Conservation (phyloP, 1,140 invertebrate genomes). For the Drosophila parvula region DNA sequence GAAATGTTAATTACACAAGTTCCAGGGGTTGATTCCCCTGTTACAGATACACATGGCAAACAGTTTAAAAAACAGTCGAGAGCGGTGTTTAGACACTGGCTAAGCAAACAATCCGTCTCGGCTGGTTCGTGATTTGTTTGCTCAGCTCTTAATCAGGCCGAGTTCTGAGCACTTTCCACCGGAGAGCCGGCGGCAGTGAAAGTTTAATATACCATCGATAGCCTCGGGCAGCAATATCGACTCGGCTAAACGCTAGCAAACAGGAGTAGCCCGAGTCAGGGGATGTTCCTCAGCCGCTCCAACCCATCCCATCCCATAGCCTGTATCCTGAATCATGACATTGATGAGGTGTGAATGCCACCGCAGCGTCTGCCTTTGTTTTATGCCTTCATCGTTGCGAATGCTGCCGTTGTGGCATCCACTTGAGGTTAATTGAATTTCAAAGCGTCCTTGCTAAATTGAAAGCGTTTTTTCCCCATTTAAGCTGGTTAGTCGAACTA, state of each 20-base stretch:
- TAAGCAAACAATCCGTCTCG: slow-evolving; percentile 64
- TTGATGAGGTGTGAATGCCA: slow-evolving; percentile 80
- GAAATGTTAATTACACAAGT: slow-evolving; percentile 81
- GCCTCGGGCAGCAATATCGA: slow-evolving; percentile 34
- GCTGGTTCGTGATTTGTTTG: slow-evolving; percentile 70
- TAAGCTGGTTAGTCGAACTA: slow-evolving; percentile 66
- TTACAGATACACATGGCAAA: slow-evolving; percentile 49
- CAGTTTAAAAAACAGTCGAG: slow-evolving; percentile 81
- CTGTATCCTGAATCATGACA: slow-evolving; percentile 37
- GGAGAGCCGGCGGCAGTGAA: slow-evolving; percentile 33
- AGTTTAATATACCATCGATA: slow-evolving; percentile 64
- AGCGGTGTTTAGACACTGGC: slow-evolving; percentile 73
- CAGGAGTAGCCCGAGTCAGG: slow-evolving; percentile 35
- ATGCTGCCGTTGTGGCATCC: slow-evolving; percentile 54
- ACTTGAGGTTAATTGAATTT: slow-evolving; percentile 82
- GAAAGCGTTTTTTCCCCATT: slow-evolving; percentile 71
- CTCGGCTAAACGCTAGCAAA: slow-evolving; percentile 60
- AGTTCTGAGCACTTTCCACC: slow-evolving; percentile 64
- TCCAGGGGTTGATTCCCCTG: slow-evolving; percentile 5
- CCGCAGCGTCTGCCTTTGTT: slow-evolving; percentile 66
- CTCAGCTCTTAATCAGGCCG: slow-evolving; percentile 74
- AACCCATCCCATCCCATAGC: not conserved
- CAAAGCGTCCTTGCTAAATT: slow-evolving; percentile 56
- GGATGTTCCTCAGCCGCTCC: slow-evolving; percentile 26
- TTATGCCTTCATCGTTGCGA: slow-evolving; percentile 64